phyloP scores from a whole-genome alignment of 2,797 vertebrate genomes.

The Tapera naevia region DNA sequence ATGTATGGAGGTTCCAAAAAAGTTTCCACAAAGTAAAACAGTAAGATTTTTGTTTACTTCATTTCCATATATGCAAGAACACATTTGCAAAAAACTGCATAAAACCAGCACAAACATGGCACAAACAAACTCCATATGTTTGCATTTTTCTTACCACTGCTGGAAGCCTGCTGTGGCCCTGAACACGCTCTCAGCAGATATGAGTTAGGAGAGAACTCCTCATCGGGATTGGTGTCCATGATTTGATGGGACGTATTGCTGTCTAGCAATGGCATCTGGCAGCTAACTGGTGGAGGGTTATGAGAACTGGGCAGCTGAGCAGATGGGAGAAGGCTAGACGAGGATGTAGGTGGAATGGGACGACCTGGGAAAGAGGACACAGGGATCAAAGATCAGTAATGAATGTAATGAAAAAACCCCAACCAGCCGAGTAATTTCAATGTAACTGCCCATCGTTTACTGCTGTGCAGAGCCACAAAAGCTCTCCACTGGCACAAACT shows the following conservation, averaged over 20 bases:
- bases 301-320: slow-evolving; percentile 91
- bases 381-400: slow-evolving; percentile 84
- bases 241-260: slow-evolving; percentile 97
- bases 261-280: slow-evolving; percentile 99
- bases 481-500: background rate
- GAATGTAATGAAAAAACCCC: slow-evolving; percentile 67
- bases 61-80: background rate
- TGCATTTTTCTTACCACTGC: slow-evolving; percentile 88
- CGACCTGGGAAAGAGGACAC: slow-evolving; percentile 91
- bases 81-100: background rate
- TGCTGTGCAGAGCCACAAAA: background rate
- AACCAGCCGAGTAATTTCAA: slow-evolving; percentile 28
- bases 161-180: slow-evolving; percentile 84
- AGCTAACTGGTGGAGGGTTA: slow-evolving; percentile 91
- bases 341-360: slow-evolving; percentile 96
- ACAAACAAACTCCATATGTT: slow-evolving; percentile 61
- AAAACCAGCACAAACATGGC: slow-evolving; percentile 38
- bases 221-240: slow-evolving; percentile 96
- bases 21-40: background rate
- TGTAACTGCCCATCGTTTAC: background rate
- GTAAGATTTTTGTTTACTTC: background rate
- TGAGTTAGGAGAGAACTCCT: slow-evolving; percentile 89
- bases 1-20: background rate
- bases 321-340: slow-evolving; percentile 93
- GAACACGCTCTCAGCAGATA: slow-evolving; percentile 92